Conservation (phyloP, 2,113 vertebrate genomes). For the Rostratula benghalensis region DNA sequence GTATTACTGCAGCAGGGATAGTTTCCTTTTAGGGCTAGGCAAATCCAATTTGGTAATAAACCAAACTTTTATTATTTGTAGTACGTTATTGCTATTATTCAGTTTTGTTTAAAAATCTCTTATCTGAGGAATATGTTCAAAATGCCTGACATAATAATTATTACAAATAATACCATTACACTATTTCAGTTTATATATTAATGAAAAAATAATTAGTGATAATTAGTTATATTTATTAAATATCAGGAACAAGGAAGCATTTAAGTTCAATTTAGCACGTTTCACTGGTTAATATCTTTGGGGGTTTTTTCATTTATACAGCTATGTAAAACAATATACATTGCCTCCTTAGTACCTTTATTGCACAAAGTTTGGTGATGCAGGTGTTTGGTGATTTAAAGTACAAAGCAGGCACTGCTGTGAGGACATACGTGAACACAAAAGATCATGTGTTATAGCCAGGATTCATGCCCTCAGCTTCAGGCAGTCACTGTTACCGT, state of each 20-base stretch:
- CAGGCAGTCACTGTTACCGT: background rate
- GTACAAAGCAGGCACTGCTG: background rate
- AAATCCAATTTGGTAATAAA: conserved; percentile 22
- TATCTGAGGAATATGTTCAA: background rate
- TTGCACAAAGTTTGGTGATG: background rate
- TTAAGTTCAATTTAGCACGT: background rate
- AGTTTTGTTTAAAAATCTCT: conserved; percentile 9
- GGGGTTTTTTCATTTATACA: background rate
- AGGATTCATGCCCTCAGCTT: background rate
- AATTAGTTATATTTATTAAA: background rate
- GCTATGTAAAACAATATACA: background rate
- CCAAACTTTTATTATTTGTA: background rate
- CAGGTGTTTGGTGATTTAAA: background rate
- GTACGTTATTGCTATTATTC: background rate
- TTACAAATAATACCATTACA: background rate
- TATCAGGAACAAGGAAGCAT: background rate
- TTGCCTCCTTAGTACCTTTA: background rate
- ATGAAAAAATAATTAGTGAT: background rate
- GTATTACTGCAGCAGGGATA: background rate
- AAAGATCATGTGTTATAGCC: background rate
- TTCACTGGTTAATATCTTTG: background rate
- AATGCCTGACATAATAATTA: conserved; percentile 14
- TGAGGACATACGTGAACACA: background rate
- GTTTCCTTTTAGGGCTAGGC: background rate
- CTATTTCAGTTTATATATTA: background rate